Evolutionary conservation across 1,140 invertebrate genomes (phyloP).

Genomic region (Agraylea sexmaculata): DNA sequence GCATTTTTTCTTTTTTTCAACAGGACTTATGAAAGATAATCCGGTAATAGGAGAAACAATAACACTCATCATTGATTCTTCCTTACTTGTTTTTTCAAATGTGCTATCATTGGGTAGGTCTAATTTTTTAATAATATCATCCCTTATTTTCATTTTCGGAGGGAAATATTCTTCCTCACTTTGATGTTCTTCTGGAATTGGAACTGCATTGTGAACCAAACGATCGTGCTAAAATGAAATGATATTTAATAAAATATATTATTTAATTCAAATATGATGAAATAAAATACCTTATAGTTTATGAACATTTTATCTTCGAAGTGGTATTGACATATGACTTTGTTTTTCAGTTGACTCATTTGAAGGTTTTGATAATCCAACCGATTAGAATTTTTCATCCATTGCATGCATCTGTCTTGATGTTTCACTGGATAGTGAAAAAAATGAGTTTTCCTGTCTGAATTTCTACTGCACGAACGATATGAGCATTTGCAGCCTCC

Average conservation of each 20-base stretch:
- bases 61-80: conserved; percentile 15
- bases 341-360: conserved; percentile 44
- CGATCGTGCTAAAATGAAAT: conserved; percentile 17
- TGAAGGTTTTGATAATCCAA: conserved; percentile 39
- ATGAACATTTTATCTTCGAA: conserved; percentile 44
- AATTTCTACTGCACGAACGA: conserved; percentile 37
- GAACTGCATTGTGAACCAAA: conserved; percentile 16
- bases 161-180: background rate
- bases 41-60: conserved; percentile 17
- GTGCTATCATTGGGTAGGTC: background rate
- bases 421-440: conserved; percentile 49
- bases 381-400: conserved; percentile 41
- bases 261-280: conserved; percentile 5
- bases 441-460: conserved; percentile 42
- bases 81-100: conserved; percentile 6
- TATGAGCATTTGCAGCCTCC: conserved; percentile 45
- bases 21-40: conserved; percentile 15
- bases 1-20: conserved; percentile 14
- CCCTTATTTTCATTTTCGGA: background rate
- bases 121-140: background rate
- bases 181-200: conserved; percentile 10
- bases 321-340: conserved; percentile 45
- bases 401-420: conserved; percentile 39
- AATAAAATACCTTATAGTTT: conserved; percentile 26
- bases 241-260: background rate